phyloP scores from a whole-genome alignment of 2,888 invertebrate genomes.

The Heterodera filipjevi region DNA sequence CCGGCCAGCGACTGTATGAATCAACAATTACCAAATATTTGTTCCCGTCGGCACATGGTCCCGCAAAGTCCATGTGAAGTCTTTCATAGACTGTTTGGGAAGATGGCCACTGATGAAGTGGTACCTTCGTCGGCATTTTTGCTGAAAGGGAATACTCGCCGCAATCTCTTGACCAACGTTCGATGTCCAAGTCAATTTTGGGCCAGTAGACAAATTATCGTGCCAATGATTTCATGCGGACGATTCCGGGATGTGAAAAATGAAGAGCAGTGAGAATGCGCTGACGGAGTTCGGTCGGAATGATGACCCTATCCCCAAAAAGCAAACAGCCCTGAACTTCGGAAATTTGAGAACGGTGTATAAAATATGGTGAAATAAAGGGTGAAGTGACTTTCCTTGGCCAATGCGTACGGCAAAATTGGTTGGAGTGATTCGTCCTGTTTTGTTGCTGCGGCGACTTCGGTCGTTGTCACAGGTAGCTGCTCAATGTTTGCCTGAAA shows the following conservation, averaged over 20 bases:
- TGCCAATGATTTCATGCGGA: constrained; percentile 53
- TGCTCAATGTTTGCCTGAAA: constrained; percentile 6
- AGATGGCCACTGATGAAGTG: background rate
- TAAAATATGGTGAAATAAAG: background rate
- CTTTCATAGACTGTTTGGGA: constrained; percentile 4
- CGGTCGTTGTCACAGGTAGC: constrained; percentile 13
- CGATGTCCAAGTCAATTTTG: constrained; percentile 40
- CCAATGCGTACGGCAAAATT: constrained; percentile 16
- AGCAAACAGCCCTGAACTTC: constrained; percentile 37
- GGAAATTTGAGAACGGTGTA: background rate
- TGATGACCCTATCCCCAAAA: constrained; percentile 48
- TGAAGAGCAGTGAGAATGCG: constrained; percentile 52
- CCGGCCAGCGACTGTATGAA: background rate
- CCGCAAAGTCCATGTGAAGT: constrained; percentile 37
- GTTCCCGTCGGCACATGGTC: constrained; percentile 35
- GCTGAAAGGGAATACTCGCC: constrained; percentile 41
- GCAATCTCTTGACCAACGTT: constrained; percentile 43
- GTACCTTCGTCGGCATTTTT: constrained; percentile 28
- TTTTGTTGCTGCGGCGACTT: constrained; percentile 8
- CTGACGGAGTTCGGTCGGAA: constrained; percentile 46
- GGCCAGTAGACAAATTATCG: constrained; percentile 57
- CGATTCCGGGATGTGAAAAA: constrained; percentile 52
- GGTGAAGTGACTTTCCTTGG: background rate
- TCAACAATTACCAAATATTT: background rate
- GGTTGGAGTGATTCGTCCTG: background rate